These are phyloP conservation scores for Drosophila pseudoobscura DNA, from an alignment of 1,140 invertebrate genomes.

Conservation along the genomic window DNA sequence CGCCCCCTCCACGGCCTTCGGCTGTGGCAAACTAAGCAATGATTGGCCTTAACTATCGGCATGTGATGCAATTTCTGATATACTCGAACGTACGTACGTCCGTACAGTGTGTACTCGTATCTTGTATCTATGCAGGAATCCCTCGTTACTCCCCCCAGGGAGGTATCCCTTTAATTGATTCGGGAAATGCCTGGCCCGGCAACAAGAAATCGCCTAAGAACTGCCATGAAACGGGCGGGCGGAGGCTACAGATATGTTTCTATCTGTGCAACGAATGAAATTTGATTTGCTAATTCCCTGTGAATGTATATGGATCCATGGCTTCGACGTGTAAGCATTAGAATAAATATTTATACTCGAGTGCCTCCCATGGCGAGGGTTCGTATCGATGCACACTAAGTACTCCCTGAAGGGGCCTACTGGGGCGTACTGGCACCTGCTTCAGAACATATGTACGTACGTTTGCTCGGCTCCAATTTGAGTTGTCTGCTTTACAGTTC, in stretches of 20 bases:
- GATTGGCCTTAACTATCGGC: constrained; percentile 61
- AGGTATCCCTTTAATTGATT: constrained; percentile 37
- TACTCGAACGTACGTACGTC: neutral
- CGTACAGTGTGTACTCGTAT: constrained; percentile 8
- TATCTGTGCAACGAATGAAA: too few species aligned
- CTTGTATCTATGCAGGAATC: constrained; percentile 11
- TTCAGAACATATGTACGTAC: neutral
- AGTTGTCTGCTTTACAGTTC: constrained; percentile 50
- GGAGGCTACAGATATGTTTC: neutral
- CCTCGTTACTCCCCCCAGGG: constrained; percentile 22
- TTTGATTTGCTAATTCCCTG: too few species aligned
- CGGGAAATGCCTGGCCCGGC: neutral
- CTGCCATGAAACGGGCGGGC: too few species aligned
- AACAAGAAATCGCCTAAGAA: constrained; percentile 10
- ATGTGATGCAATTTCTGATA: constrained; percentile 34
- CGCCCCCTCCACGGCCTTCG: constrained; percentile 10
- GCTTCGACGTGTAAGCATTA: constrained; percentile 31
- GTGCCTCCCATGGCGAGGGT: neutral
- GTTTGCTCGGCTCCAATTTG: constrained; percentile 43
- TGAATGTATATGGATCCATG: neutral
- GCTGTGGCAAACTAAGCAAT: constrained; percentile 57
- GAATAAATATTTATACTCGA: constrained; percentile 41
- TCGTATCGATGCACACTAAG: neutral
- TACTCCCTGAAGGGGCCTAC: too few species aligned
- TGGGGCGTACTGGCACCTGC: too few species aligned